phyloP scores from a whole-genome alignment of 2,797 vertebrate species.

The Discoglossus pictus region DNA sequence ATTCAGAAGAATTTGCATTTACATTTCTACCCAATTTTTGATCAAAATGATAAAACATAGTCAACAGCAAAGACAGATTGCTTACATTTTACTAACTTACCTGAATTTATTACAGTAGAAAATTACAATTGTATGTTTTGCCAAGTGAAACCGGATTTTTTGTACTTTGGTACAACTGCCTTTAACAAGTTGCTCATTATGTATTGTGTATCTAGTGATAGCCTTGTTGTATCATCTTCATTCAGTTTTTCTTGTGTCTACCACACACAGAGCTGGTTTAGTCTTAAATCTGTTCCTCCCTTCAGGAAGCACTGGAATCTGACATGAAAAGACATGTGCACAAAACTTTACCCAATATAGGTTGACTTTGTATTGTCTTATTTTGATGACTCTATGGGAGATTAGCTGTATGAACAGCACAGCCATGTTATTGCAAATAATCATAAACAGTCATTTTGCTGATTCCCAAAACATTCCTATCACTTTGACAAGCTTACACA shows the following conservation, averaged over 20 bases:
- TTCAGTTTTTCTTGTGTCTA: conserved; percentile 55
- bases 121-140: too few species aligned
- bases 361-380: conserved; percentile 46
- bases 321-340: conserved; percentile 56
- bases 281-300: conserved; percentile 60
- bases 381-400: conserved; percentile 41
- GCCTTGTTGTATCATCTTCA: conserved; percentile 62
- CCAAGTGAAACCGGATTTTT: too few species aligned
- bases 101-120: too few species aligned
- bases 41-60: too few species aligned
- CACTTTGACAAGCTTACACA: conserved; percentile 23
- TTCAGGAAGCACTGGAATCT: conserved; percentile 59
- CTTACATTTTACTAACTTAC: too few species aligned
- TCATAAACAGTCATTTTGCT: conserved; percentile 38
- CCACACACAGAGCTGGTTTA: conserved; percentile 68
- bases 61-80: too few species aligned
- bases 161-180: too few species aligned
- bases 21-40: too few species aligned
- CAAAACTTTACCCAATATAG: conserved; percentile 51
- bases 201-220: too few species aligned
- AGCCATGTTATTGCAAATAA: conserved; percentile 25
- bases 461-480: conserved; percentile 30
- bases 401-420: conserved; percentile 52
- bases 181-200: too few species aligned
- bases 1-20: too few species aligned